Conservation (phyloP, 2,888 invertebrate genomes). For the Pristionchus maxplancki region DNA sequence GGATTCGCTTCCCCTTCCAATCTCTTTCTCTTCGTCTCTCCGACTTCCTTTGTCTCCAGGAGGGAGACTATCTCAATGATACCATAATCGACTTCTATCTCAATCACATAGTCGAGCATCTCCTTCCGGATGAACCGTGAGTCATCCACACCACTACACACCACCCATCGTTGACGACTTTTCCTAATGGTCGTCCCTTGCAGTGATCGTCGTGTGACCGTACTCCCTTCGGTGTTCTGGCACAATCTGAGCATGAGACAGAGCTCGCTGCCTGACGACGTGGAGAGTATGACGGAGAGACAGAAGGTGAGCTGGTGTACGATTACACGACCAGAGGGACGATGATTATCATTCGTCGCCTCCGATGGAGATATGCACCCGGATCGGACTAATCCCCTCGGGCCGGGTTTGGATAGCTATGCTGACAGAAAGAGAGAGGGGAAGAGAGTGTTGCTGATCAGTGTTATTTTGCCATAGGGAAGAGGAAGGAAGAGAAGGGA, state of each 20-base stretch:
- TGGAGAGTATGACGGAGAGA: constrained; percentile 35
- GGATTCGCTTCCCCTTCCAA: constrained; percentile 73
- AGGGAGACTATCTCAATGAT: constrained; percentile 69
- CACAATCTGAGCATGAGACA: constrained; percentile 67
- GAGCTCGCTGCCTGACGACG: constrained; percentile 56
- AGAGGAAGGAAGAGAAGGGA: constrained; percentile 26
- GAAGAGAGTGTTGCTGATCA: neutral
- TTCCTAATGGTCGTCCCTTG: constrained; percentile 27
- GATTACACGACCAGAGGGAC: neutral
- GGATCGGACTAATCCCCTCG: neutral
- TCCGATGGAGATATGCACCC: neutral
- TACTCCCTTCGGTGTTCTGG: constrained; percentile 69
- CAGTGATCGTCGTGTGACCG: constrained; percentile 64
- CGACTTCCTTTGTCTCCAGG: constrained; percentile 69
- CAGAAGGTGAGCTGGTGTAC: constrained; percentile 45
- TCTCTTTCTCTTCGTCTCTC: constrained; percentile 70
- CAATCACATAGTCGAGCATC: constrained; percentile 72
- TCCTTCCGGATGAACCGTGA: constrained; percentile 65
- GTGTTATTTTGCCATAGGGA: constrained; percentile 12
- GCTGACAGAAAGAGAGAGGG: neutral
- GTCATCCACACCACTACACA: constrained; percentile 16
- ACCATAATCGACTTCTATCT: constrained; percentile 74
- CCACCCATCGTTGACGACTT: neutral
- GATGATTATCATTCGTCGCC: neutral
- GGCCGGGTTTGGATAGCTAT: constrained; percentile 30